Conservation (phyloP, 2,797 vertebrate genomes). For the Oreochromis mossambicus region DNA sequence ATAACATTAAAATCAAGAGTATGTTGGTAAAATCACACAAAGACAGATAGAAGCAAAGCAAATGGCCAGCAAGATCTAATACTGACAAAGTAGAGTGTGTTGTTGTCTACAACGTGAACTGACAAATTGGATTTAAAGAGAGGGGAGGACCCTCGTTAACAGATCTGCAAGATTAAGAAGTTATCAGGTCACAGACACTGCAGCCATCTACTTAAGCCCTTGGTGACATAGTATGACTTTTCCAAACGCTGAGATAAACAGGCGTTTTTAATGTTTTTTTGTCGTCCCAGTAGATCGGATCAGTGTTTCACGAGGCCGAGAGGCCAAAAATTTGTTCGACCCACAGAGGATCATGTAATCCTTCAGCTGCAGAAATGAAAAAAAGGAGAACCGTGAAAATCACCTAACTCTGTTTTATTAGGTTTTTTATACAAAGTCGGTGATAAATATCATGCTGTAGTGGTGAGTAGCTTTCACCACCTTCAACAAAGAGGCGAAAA, state of each 20-base stretch:
- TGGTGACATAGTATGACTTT: neutral
- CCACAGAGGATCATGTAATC: slow-evolving; percentile 1
- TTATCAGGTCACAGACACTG: neutral
- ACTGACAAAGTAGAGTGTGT: neutral
- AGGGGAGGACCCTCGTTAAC: neutral
- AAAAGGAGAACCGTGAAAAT: slow-evolving; percentile 23
- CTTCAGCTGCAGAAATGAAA: slow-evolving; percentile 18
- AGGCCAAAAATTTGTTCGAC: slow-evolving; percentile 1
- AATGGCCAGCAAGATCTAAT: neutral
- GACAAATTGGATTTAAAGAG: neutral
- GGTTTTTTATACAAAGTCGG: neutral
- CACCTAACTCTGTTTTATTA: slow-evolving; percentile 6
- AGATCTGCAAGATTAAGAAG: neutral
- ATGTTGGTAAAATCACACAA: neutral
- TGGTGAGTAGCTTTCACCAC: neutral
- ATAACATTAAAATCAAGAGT: neutral
- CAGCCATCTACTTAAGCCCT: neutral
- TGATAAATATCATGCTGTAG: neutral
- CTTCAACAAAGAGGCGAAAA: neutral
- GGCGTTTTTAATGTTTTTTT: neutral
- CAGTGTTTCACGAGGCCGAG: neutral
- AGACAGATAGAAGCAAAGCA: neutral
- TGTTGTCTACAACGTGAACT: neutral
- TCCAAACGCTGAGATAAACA: slow-evolving; percentile 12
- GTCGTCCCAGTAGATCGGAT: neutral